phyloP scores from a whole-genome alignment of 1,140 invertebrate genomes.

The Galendromus occidentalis region DNA sequence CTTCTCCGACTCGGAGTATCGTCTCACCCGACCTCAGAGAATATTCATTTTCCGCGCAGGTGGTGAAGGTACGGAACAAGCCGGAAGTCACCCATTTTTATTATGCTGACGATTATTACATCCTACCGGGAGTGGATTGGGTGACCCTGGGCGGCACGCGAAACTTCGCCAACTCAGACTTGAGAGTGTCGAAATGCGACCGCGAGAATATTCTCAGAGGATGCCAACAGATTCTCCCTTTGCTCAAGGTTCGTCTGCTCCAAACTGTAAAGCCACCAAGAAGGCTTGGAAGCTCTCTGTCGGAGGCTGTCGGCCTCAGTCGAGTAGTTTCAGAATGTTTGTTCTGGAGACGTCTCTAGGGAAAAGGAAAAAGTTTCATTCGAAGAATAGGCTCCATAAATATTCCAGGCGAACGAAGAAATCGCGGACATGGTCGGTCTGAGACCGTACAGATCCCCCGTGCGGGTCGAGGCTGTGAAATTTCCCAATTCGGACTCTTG shows the following conservation, averaged over 20 bases:
- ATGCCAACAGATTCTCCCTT: constrained; percentile 39
- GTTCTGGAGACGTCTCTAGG: too few species aligned
- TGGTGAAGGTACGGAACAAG: constrained; percentile 11
- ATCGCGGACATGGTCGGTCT: constrained; percentile 48
- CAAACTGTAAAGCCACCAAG: too few species aligned
- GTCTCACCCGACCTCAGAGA: neutral
- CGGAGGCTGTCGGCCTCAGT: too few species aligned
- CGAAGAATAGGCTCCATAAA: too few species aligned
- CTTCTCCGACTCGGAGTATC: neutral
- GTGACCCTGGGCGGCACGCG: constrained; percentile 52
- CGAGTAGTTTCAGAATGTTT: too few species aligned
- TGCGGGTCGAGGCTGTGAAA: constrained; percentile 46
- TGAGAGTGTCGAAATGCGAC: constrained; percentile 34
- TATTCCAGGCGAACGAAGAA: constrained; percentile 24
- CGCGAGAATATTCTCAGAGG: constrained; percentile 39
- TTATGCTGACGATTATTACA: constrained; percentile 11
- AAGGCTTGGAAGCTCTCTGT: too few species aligned
- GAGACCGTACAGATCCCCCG: constrained; percentile 49
- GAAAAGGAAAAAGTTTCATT: too few species aligned
- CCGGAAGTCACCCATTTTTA: neutral
- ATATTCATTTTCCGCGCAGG: constrained; percentile 14
- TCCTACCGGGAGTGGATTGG: constrained; percentile 28
- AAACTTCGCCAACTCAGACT: constrained; percentile 42
- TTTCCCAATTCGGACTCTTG: constrained; percentile 21
- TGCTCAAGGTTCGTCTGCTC: constrained; percentile 34